Percentiles rank a stretch among this genome's conserved stretches.
Evolutionary conservation across 2,888 invertebrate species (phyloP).

Genomic region (Xestia c-nigrum): DNA sequence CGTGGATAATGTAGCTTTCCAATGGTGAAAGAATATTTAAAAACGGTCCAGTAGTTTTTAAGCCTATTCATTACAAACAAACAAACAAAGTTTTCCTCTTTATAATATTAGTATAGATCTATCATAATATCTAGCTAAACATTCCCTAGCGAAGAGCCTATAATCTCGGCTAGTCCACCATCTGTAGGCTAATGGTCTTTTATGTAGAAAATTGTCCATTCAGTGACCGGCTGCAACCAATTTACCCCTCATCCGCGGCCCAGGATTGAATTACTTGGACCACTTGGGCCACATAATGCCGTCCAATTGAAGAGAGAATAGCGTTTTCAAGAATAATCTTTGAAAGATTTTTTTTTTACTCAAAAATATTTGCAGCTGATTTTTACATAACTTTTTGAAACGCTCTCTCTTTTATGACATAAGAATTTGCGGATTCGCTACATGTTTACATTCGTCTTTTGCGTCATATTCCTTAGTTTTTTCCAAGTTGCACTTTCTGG

Average conservation of each 20-base stretch:
- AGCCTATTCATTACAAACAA: no score
- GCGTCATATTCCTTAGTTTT: background rate
- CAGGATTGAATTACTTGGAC: constrained; percentile 86
- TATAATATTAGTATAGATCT: no score
- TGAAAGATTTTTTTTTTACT: background rate
- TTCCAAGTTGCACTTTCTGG: constrained; percentile 24
- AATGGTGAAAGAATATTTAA: no score
- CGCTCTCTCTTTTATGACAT: background rate
- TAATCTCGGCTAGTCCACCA: constrained; percentile 55
- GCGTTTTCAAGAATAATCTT: background rate
- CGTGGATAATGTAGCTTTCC: no score
- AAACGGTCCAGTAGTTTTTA: no score
- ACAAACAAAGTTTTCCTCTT: no score
- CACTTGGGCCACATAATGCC: constrained; percentile 72
- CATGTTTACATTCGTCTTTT: background rate
- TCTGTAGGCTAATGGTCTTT: constrained; percentile 73
- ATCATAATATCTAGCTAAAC: constrained; percentile 1
- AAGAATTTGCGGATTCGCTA: background rate
- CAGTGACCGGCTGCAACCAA: constrained; percentile 88
- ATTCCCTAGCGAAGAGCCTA: constrained; percentile 32
- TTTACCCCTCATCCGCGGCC: constrained; percentile 85
- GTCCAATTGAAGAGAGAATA: constrained; percentile 60
- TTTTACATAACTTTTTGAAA: background rate
- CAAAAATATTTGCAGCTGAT: background rate
- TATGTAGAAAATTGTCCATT: constrained; percentile 86